A percentile compares a stretch with the other conserved stretches of the same genome.
phyloP scores from a whole-genome alignment of 2,888 invertebrate species.

The Hypomecis atomaria region DNA sequence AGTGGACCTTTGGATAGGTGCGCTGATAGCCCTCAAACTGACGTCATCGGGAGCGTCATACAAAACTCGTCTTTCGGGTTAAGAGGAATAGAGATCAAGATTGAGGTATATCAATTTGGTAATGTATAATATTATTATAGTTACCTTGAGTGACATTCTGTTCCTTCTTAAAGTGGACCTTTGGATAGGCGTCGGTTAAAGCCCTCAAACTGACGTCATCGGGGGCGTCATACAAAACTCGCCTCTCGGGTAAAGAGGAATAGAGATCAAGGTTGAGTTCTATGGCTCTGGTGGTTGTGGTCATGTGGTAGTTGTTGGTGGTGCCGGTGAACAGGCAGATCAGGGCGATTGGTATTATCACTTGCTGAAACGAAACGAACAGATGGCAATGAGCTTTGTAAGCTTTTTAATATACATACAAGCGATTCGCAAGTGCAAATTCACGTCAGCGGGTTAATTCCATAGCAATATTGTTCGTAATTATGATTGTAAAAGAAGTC shows the following conservation, averaged over 20 bases:
- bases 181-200: constrained; percentile 37
- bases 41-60: constrained; percentile 42
- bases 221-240: constrained; percentile 48
- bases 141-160: constrained; percentile 51
- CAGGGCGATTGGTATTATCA: constrained; percentile 55
- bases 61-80: constrained; percentile 48
- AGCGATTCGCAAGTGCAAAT: too few relatives aligned
- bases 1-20: constrained; percentile 45
- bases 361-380: constrained; percentile 55
- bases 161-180: constrained; percentile 44
- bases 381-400: too few relatives aligned
- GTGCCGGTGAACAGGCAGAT: constrained; percentile 46
- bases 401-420: too few relatives aligned
- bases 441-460: too few relatives aligned
- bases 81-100: not conserved
- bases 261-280: constrained; percentile 56
- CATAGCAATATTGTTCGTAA: too few relatives aligned
- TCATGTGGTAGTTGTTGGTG: constrained; percentile 38
- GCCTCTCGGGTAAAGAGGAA: constrained; percentile 37
- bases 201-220: constrained; percentile 37
- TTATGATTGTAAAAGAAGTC: too few relatives aligned
- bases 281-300: not conserved
- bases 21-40: constrained; percentile 31
- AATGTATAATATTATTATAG: too few relatives aligned
- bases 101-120: too few relatives aligned